Conservation (phyloP, 2,113 vertebrate species). For the Azemiops feae region DNA sequence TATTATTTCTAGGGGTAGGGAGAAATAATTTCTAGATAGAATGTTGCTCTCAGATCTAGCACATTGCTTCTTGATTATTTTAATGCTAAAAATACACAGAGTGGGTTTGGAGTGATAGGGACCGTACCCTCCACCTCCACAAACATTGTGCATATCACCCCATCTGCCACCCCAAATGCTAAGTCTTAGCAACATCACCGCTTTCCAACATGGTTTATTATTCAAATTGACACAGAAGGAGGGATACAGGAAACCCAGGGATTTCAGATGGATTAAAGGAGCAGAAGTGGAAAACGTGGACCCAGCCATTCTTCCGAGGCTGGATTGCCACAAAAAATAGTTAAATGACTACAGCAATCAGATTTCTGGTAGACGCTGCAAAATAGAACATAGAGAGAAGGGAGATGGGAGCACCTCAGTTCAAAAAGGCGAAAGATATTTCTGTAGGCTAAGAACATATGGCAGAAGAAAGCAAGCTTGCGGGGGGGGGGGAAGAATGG, state of each 20-base stretch:
- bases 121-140: conserved; percentile 71
- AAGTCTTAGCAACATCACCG: conserved; percentile 76
- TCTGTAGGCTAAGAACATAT: conserved; percentile 76
- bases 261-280: conserved; percentile 65
- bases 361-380: conserved; percentile 52
- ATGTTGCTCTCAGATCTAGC: conserved; percentile 60
- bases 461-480: conserved; percentile 68
- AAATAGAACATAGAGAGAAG: conserved; percentile 69
- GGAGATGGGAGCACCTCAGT: conserved; percentile 69
- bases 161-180: conserved; percentile 82
- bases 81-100: conserved; percentile 73
- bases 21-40: conserved; percentile 67
- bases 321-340: conserved; percentile 66
- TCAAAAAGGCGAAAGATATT: conserved; percentile 77
- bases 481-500: conserved; percentile 34
- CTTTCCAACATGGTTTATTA: conserved; percentile 79
- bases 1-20: conserved; percentile 56
- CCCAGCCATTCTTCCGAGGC: conserved; percentile 53
- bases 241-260: conserved; percentile 71
- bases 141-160: conserved; percentile 77
- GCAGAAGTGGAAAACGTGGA: conserved; percentile 59
- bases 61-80: conserved; percentile 70
- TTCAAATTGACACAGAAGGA: conserved; percentile 73
- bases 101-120: conserved; percentile 67
- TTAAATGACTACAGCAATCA: conserved; percentile 42